A percentile compares a stretch with the other conserved stretches of the same genome.
Evolutionary conservation across 2,113 vertebrate species (phyloP).

Genomic region (Petaurus breviceps): DNA sequence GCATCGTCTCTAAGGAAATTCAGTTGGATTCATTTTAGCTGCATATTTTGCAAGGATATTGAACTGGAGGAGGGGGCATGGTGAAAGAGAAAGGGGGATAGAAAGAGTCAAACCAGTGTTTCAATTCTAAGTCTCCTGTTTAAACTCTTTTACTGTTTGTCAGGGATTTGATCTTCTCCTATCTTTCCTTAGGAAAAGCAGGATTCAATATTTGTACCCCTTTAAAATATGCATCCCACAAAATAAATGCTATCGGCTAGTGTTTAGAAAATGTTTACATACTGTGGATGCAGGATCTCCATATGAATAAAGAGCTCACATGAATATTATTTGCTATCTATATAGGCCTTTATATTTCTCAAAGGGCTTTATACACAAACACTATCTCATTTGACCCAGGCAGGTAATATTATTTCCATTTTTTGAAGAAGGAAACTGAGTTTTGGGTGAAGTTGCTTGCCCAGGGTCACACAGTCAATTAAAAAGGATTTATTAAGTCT

Average conservation of each 20-base stretch:
- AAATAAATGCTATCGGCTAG: conserved; percentile 21
- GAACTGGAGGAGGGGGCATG: neutral
- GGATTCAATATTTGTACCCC: neutral
- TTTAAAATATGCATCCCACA: neutral
- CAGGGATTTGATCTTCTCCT: neutral
- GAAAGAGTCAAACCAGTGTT: neutral
- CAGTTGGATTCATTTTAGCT: neutral
- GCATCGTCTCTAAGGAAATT: conserved; percentile 23
- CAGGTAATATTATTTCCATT: neutral
- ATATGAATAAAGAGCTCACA: neutral
- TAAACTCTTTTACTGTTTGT: neutral
- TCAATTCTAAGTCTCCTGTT: neutral
- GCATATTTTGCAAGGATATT: neutral
- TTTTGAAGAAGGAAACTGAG: neutral
- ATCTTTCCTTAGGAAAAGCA: conserved; percentile 14
- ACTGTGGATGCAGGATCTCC: neutral
- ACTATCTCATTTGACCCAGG: neutral
- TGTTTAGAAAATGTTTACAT: neutral
- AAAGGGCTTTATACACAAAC: neutral
- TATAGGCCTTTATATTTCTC: neutral
- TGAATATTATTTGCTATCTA: neutral
- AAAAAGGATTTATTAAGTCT: neutral
- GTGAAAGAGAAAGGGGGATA: neutral
- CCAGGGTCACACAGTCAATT: neutral
- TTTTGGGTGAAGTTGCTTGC: neutral